These are phyloP conservation scores for Maniola hyperantus DNA, from an alignment of 2,888 invertebrate species.

Conservation along the genomic window DNA sequence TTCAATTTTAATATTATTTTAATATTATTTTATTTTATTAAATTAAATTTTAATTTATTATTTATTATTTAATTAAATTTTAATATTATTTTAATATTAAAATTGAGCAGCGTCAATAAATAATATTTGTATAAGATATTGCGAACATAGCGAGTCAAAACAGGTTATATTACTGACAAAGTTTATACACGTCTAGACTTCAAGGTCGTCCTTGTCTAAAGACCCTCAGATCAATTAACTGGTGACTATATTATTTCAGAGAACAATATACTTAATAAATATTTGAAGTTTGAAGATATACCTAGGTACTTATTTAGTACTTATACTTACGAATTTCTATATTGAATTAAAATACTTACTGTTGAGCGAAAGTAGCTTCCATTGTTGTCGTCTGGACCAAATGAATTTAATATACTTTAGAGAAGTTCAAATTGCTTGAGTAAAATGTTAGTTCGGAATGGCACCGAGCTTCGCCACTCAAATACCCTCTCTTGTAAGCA, in stretches of 20 bases:
- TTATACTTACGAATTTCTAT: no score
- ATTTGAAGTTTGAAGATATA: neutral
- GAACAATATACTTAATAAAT: neutral
- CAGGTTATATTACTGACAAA: no score
- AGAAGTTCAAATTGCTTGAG: constrained; percentile 13
- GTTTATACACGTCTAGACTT: neutral
- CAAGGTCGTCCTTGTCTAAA: neutral
- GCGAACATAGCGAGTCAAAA: no score
- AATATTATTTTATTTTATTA: no score
- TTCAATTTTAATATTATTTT: no score
- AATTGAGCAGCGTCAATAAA: no score
- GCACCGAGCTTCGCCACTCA: constrained; percentile 22
- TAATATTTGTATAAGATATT: no score
- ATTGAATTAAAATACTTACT: no score
- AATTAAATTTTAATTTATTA: no score
- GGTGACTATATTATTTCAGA: neutral
- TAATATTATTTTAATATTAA: no score
- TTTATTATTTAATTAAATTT: no score
- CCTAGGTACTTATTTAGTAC: neutral
- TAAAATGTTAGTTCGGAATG: constrained; percentile 18
- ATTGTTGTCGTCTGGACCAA: constrained; percentile 1
- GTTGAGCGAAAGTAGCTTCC: no score
- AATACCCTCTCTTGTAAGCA: constrained; percentile 29
- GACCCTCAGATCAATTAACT: neutral
- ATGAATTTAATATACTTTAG: constrained; percentile 16